Evolutionary conservation across 2,113 vertebrate species (phyloP).

Genomic region (Protobothrops flavoviridis): DNA sequence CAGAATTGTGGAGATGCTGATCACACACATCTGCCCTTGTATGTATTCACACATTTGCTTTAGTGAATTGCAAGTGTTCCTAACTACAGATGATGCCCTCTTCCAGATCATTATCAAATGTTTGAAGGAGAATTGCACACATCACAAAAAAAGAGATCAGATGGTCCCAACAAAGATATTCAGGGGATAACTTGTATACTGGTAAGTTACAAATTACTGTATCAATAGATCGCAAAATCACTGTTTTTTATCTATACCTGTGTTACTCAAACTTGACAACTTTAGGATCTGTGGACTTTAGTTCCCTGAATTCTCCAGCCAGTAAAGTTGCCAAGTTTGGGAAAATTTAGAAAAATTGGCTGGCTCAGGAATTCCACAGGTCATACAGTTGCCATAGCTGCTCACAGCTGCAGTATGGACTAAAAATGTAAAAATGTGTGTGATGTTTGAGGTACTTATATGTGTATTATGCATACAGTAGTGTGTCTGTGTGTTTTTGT

Average conservation of each 20-base stretch:
- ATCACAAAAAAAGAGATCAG: neutral
- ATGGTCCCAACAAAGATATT: neutral
- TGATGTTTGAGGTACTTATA: neutral
- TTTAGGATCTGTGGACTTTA: neutral
- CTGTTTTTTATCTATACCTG: neutral
- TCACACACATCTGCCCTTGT: neutral
- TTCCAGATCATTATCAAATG: constrained; percentile 3
- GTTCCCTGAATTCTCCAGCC: neutral
- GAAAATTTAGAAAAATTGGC: neutral
- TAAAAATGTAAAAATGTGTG: neutral
- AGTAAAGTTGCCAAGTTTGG: neutral
- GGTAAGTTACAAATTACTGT: neutral
- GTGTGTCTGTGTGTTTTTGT: neutral
- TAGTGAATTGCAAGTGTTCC: neutral
- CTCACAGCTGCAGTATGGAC: neutral
- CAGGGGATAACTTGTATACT: neutral
- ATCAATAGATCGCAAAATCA: neutral
- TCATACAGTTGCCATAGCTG: neutral
- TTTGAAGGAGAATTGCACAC: neutral
- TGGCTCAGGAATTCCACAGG: neutral
- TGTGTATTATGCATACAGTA: neutral
- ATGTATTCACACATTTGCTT: neutral
- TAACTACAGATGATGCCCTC: neutral
- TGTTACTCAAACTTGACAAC: neutral
- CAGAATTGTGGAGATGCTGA: neutral